Evolutionary conservation across 2,888 invertebrate species (phyloP).

Genomic region (Syritta pipiens): DNA sequence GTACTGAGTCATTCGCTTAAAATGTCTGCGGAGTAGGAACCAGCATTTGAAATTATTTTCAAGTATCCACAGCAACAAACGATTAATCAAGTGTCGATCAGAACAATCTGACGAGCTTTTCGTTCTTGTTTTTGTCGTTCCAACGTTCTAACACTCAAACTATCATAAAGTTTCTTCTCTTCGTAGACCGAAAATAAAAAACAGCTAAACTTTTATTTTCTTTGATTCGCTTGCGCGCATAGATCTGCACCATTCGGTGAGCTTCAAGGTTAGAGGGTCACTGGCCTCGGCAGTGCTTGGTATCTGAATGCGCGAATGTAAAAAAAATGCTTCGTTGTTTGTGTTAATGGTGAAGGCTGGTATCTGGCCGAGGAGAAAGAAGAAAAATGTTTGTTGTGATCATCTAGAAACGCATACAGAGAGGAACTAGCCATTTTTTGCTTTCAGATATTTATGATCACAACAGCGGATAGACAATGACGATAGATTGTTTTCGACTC

Average conservation of each 20-base stretch:
- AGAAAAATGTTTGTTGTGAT: neutral
- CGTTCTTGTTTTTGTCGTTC: conserved; percentile 17
- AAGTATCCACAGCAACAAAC: conserved; percentile 33
- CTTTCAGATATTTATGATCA: conserved; percentile 31
- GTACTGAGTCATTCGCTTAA: too few species aligned
- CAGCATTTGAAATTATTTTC: conserved; percentile 4
- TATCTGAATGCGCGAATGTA: conserved; percentile 52
- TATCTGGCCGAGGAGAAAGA: neutral
- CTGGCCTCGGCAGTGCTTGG: conserved; percentile 72
- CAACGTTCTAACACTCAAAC: conserved; percentile 11
- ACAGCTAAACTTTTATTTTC: conserved; percentile 63
- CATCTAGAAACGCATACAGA: conserved; percentile 46
- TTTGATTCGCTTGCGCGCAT: conserved; percentile 56
- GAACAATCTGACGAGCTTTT: conserved; percentile 20
- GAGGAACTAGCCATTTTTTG: conserved; percentile 25
- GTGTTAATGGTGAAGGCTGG: conserved; percentile 25
- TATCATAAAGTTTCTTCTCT: conserved; percentile 19
- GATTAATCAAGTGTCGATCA: conserved; percentile 43
- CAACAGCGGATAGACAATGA: too few species aligned
- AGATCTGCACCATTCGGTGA: conserved; percentile 73
- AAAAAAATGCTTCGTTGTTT: conserved; percentile 38
- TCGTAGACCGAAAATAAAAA: conserved; percentile 25
- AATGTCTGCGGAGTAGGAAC: neutral
- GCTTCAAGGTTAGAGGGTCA: conserved; percentile 78
- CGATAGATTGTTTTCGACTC: conserved; percentile 19